Conservation (phyloP, 1,140 invertebrate species). For the Drosophila jambulina region DNA sequence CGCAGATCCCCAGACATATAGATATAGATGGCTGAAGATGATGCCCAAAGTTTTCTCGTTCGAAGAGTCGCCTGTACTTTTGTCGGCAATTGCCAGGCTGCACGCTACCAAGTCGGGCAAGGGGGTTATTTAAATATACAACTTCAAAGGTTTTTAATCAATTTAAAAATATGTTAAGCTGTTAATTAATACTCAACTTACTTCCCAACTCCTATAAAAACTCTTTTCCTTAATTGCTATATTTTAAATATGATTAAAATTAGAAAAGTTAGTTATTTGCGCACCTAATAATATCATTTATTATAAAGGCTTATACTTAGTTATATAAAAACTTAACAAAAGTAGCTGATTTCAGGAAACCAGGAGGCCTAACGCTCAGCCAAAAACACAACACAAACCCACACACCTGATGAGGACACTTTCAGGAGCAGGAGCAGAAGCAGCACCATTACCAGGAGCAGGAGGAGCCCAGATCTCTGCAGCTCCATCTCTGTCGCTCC, state of each 20-base stretch:
- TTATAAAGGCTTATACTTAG: neutral
- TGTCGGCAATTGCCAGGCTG: conserved; percentile 52
- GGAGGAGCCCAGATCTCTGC: conserved; percentile 36
- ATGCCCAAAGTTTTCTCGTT: conserved; percentile 24
- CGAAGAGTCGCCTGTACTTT: conserved; percentile 36
- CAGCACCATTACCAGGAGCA: neutral
- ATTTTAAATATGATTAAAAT: neutral
- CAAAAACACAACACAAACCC: conserved; percentile 13
- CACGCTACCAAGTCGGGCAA: conserved; percentile 19
- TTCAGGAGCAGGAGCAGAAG: conserved; percentile 26
- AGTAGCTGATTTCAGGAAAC: conserved; percentile 15
- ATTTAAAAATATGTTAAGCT: neutral
- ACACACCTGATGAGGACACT: conserved; percentile 43
- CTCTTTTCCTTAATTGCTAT: accelerated
- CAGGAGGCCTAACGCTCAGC: neutral
- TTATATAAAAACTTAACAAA: neutral
- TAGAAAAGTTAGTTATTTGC: neutral
- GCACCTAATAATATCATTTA: neutral
- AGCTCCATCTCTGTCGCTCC: conserved; percentile 51
- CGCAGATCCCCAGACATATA: conserved; percentile 47
- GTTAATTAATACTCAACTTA: neutral
- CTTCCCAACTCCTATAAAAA: too few relatives aligned
- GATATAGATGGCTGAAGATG: conserved; percentile 40
- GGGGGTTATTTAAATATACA: neutral
- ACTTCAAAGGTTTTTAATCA: neutral